These are phyloP conservation scores for Pleuronectes platessa DNA, from an alignment of 2,113 vertebrate species.

Conservation along the genomic window DNA sequence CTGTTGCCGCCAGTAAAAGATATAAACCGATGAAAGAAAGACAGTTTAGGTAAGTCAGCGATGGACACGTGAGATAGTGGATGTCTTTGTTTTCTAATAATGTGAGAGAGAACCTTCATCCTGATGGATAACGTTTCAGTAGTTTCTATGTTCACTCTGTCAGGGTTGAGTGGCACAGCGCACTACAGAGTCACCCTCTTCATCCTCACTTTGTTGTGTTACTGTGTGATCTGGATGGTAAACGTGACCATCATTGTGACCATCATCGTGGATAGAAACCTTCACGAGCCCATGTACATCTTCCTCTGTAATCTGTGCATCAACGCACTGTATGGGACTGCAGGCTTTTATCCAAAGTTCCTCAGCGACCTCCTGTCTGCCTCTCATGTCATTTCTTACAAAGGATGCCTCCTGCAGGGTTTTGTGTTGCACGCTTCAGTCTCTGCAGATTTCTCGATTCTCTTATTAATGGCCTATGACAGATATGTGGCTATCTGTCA, in stretches of 20 bases:
- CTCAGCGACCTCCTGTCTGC: slow-evolving; percentile 46
- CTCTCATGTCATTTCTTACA: slow-evolving; percentile 47
- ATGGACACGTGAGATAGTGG: not conserved
- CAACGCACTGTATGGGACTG: slow-evolving; percentile 56
- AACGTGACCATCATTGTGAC: slow-evolving; percentile 47
- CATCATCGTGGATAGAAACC: slow-evolving; percentile 38
- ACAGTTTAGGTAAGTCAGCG: not conserved
- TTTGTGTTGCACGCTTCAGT: slow-evolving; percentile 50
- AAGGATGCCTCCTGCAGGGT: slow-evolving; percentile 58
- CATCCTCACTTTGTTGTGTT: slow-evolving; percentile 48
- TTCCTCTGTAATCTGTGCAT: slow-evolving; percentile 63
- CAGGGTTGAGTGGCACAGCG: slow-evolving; percentile 26
- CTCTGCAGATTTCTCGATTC: slow-evolving; percentile 44
- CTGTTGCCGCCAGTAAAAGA: not conserved
- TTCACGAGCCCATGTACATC: slow-evolving; percentile 67
- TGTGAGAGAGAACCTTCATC: not conserved
- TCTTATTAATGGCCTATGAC: slow-evolving; percentile 56
- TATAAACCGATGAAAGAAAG: not conserved
- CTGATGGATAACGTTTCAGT: slow-evolving; percentile 53
- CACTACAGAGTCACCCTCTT: slow-evolving; percentile 42
- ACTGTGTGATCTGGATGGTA: slow-evolving; percentile 51
- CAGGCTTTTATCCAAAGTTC: slow-evolving; percentile 63
- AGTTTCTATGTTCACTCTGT: slow-evolving; percentile 45
- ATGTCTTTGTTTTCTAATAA: not conserved
- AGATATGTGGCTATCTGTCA: slow-evolving; percentile 64